Evolutionary conservation across 2,888 invertebrate species (phyloP).

Genomic region (Hypselothyrea guttata): DNA sequence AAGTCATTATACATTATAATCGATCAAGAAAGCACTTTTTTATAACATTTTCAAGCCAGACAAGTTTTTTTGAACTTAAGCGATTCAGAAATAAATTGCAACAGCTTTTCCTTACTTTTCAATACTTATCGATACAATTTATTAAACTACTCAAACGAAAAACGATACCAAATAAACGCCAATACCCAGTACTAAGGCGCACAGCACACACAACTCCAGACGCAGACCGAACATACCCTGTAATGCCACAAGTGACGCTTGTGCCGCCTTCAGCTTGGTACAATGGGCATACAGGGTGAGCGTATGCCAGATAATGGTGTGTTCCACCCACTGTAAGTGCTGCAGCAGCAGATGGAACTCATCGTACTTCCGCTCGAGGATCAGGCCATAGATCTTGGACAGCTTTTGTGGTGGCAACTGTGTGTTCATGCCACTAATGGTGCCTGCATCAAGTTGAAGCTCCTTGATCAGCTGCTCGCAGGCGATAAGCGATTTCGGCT

Average conservation of each 20-base stretch:
- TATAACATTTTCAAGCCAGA: too few relatives aligned
- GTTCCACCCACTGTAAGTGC: constrained; percentile 41
- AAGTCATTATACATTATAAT: too few relatives aligned
- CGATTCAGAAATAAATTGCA: too few relatives aligned
- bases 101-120: constrained; percentile 9
- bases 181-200: constrained; percentile 12
- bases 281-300: constrained; percentile 42
- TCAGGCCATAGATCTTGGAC: constrained; percentile 24
- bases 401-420: constrained; percentile 25
- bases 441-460: constrained; percentile 13
- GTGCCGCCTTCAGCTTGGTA: constrained; percentile 26
- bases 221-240: background rate
- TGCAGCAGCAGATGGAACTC: constrained; percentile 34
- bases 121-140: too few relatives aligned
- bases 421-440: constrained; percentile 22
- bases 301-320: constrained; percentile 38
- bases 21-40: too few relatives aligned
- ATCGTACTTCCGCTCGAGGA: constrained; percentile 7
- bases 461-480: constrained; percentile 20
- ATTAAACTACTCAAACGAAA: constrained; percentile 21
- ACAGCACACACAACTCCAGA: constrained; percentile 21
- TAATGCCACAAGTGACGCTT: constrained; percentile 18
- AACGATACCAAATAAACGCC: constrained; percentile 31
- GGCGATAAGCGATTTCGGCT: constrained; percentile 22
- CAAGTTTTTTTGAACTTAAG: too few relatives aligned